Evolutionary conservation across 2,888 invertebrate species (phyloP).

Genomic region (Spisula solida): DNA sequence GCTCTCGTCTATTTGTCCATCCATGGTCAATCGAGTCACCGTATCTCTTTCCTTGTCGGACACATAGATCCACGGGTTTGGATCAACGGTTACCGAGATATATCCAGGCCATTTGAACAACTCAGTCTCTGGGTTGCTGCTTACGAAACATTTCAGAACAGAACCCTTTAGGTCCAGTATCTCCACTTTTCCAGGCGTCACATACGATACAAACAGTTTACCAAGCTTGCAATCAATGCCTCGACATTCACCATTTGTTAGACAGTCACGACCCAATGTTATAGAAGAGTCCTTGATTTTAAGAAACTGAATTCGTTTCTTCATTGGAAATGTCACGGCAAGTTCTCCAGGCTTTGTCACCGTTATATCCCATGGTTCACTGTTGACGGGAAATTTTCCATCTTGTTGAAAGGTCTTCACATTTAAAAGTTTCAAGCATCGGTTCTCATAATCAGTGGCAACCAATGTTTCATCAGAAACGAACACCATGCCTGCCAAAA

Average conservation of each 20-base stretch:
- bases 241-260: constrained; percentile 19
- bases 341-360: not conserved
- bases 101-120: constrained; percentile 42
- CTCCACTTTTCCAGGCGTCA: constrained; percentile 35
- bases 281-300: not conserved
- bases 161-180: constrained; percentile 13
- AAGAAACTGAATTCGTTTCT: constrained; percentile 27
- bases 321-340: constrained; percentile 28
- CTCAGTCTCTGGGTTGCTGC: not conserved
- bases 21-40: constrained; percentile 19
- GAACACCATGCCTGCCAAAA: constrained; percentile 28
- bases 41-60: constrained; percentile 37
- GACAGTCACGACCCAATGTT: not conserved
- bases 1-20: constrained; percentile 11
- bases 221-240: constrained; percentile 23
- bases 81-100: not conserved
- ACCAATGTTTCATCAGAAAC: constrained; percentile 34
- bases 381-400: constrained; percentile 11
- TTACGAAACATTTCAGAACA: not conserved
- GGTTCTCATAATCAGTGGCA: constrained; percentile 39
- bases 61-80: constrained; percentile 24
- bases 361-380: constrained; percentile 37
- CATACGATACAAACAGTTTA: constrained; percentile 26
- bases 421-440: constrained; percentile 21
- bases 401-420: constrained; percentile 13